These are phyloP conservation scores for Callosobruchus maculatus DNA, from an alignment of 2,888 invertebrate genomes.

Conservation along the genomic window DNA sequence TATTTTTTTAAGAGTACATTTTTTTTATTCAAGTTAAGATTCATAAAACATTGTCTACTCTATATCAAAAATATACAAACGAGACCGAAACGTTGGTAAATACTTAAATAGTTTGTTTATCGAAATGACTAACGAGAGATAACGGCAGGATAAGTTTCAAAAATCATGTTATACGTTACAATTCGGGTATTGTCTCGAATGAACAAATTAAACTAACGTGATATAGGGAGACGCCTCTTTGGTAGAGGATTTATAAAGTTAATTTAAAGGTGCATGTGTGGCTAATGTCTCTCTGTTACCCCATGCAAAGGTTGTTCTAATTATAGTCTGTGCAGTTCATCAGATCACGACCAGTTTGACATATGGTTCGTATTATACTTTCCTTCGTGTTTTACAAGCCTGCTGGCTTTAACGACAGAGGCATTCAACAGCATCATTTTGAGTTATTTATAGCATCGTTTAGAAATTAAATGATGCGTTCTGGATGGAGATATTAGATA, in stretches of 20 bases:
- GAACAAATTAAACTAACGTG: too few species aligned
- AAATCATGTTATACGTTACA: too few species aligned
- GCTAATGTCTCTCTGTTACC: neutral
- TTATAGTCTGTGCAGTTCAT: neutral
- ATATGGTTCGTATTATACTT: neutral
- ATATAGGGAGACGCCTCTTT: neutral
- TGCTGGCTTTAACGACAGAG: neutral
- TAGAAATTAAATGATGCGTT: neutral
- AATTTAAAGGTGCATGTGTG: neutral
- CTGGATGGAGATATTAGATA: neutral
- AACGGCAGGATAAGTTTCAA: too few species aligned
- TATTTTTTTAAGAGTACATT: too few species aligned
- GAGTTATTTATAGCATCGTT: neutral
- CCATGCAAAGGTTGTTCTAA: neutral
- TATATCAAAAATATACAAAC: too few species aligned
- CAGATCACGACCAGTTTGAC: neutral
- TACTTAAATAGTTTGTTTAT: too few species aligned
- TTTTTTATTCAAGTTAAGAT: too few species aligned
- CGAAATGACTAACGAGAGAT: too few species aligned
- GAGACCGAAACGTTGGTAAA: too few species aligned
- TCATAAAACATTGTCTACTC: too few species aligned
- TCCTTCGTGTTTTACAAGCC: neutral
- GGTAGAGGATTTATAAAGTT: neutral
- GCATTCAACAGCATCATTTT: neutral
- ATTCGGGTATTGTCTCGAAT: too few species aligned